Percentiles rank a stretch among this genome's conserved stretches.
phyloP scores from a whole-genome alignment of 2,888 invertebrate species.

The Hirtodrosophila alboralis region DNA sequence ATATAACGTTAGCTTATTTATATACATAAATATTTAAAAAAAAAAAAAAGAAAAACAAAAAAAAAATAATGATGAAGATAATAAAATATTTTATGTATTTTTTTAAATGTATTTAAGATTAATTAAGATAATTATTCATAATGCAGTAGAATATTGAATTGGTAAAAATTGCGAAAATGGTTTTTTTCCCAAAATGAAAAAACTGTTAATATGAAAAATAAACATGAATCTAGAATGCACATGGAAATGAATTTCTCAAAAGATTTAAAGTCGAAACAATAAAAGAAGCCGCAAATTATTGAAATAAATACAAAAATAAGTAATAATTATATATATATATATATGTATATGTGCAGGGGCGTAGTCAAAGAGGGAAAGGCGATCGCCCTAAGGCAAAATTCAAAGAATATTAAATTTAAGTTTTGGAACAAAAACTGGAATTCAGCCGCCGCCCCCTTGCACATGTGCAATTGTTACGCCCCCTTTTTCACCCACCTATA shows the following conservation, averaged over 20 bases:
- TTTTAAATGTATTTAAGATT: slow-evolving; percentile 76
- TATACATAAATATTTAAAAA: slow-evolving; percentile 65
- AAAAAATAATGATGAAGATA: slow-evolving; percentile 20
- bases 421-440: no score
- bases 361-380: no score
- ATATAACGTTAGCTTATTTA: slow-evolving; percentile 73
- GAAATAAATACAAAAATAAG: slow-evolving; percentile 2
- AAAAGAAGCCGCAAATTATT: slow-evolving; percentile 16
- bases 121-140: slow-evolving; percentile 68
- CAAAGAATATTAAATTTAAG: no score
- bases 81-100: slow-evolving; percentile 73
- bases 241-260: slow-evolving; percentile 58
- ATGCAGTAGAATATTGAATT: slow-evolving; percentile 47
- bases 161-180: no score
- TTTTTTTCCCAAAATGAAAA: no score
- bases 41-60: slow-evolving; percentile 16
- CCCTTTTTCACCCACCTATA: slow-evolving; percentile 2
- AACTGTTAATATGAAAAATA: slow-evolving; percentile 10
- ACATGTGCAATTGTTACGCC: no score
- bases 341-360: no score
- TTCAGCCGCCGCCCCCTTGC: no score
- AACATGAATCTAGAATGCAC: slow-evolving; percentile 48
- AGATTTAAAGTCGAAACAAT: slow-evolving; percentile 25
- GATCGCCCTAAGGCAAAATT: not conserved
- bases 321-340: not conserved